These are phyloP conservation scores for Rhopilema esculentum DNA, from an alignment of 30 jellyfish, hydroid and myxozoan genomes.

Conservation along the genomic window DNA sequence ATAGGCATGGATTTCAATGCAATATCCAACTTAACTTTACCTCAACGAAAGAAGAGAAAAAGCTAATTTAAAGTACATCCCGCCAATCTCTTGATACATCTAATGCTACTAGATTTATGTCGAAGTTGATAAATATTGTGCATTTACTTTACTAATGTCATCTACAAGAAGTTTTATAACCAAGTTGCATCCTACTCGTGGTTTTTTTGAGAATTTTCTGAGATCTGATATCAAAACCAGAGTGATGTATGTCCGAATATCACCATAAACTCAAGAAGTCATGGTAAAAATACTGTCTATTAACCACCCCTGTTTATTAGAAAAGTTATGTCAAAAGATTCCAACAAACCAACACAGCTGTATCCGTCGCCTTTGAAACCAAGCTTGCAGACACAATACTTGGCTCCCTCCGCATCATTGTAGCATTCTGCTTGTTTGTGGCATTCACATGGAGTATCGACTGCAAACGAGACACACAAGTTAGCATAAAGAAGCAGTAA, in stretches of 20 bases:
- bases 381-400: constrained; percentile 68
- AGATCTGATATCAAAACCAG: background rate
- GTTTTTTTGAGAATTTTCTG: background rate
- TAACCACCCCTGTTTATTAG: no score
- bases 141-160: no score
- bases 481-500: background rate
- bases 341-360: constrained; percentile 62
- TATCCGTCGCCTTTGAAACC: constrained; percentile 81
- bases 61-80: background rate
- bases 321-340: background rate
- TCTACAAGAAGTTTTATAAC: background rate
- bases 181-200: background rate
- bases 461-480: constrained; percentile 35
- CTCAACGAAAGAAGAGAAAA: background rate
- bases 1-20: no score
- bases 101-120: no score
- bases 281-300: no score
- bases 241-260: no score
- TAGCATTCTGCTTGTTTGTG: constrained; percentile 75
- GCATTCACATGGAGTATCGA: constrained; percentile 70
- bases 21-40: no score
- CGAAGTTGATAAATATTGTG: no score
- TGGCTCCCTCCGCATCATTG: constrained; percentile 56
- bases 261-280: no score
- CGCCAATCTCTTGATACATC: background rate